These are phyloP conservation scores for Apaloderma vittatum DNA, from an alignment of 2,113 vertebrate genomes.

Conservation along the genomic window DNA sequence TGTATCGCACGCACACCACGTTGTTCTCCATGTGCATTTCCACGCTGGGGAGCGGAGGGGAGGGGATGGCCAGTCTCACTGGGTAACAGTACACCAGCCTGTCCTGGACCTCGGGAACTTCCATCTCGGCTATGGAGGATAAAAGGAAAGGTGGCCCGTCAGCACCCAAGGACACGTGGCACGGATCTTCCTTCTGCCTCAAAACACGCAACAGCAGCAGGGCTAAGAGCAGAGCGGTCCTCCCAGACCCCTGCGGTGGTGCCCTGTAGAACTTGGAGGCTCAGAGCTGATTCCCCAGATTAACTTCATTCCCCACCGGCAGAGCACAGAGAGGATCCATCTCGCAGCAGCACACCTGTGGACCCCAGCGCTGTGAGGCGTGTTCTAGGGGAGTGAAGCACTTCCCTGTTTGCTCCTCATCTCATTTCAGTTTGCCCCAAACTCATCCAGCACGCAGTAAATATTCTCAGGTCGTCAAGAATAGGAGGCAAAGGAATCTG, in stretches of 20 bases:
- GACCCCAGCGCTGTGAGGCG: rapidly evolving
- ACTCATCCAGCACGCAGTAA: not conserved
- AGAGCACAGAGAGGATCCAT: not conserved
- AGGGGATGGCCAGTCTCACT: slow-evolving; percentile 83
- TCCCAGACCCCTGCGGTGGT: rapidly evolving
- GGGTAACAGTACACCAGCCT: slow-evolving; percentile 95
- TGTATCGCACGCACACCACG: slow-evolving; percentile 91
- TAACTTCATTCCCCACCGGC: not conserved
- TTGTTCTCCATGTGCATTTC: slow-evolving; percentile 97
- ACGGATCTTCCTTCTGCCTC: not conserved
- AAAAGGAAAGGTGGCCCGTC: not conserved
- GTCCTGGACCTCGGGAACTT: slow-evolving; percentile 82
- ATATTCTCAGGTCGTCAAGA: not conserved
- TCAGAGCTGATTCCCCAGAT: not conserved
- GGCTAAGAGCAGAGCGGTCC: not conserved
- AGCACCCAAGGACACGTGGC: not conserved
- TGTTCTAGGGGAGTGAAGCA: not conserved
- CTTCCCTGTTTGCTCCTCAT: not conserved
- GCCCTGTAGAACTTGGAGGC: rapidly evolving
- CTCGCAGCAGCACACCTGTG: not conserved
- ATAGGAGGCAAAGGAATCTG: not conserved
- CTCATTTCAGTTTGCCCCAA: not conserved
- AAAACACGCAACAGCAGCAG: not conserved
- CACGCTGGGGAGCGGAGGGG: slow-evolving; percentile 87
- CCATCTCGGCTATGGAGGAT: slow-evolving; percentile 73